Evolutionary conservation across 2,797 vertebrate species (phyloP).

Genomic region (Fratercula arctica): DNA sequence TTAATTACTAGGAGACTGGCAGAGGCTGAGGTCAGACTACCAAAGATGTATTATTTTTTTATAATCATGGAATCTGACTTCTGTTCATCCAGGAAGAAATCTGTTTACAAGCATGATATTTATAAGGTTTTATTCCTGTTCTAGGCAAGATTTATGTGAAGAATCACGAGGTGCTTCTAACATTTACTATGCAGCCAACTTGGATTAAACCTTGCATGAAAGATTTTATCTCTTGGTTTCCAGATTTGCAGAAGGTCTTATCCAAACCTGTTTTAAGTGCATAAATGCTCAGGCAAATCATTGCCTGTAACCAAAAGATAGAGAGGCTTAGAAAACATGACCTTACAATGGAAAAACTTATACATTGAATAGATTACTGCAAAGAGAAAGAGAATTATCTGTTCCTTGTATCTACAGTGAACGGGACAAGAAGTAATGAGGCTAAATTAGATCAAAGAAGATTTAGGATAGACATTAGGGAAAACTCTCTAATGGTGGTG

Average conservation of each 20-base stretch:
- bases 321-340: neutral
- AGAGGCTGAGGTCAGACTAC: neutral
- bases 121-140: constrained; percentile 18
- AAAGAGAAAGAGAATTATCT: neutral
- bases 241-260: constrained; percentile 47
- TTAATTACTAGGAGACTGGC: neutral
- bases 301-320: neutral
- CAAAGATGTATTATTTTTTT: neutral
- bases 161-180: neutral
- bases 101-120: constrained; percentile 18
- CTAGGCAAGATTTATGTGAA: constrained; percentile 10
- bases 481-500: neutral
- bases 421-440: neutral
- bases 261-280: constrained; percentile 6
- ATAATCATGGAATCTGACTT: neutral
- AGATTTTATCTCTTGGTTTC: constrained; percentile 40
- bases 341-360: neutral
- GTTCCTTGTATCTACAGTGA: neutral
- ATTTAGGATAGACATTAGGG: neutral
- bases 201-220: constrained; percentile 16
- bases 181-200: neutral
- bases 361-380: neutral
- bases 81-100: neutral
- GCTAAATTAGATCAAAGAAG: constrained; percentile 21
- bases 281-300: constrained; percentile 17